Percentiles rank a stretch among this genome's conserved stretches.
Evolutionary conservation across 2,113 vertebrate species (phyloP).

Genomic region (Corydoras sp.): DNA sequence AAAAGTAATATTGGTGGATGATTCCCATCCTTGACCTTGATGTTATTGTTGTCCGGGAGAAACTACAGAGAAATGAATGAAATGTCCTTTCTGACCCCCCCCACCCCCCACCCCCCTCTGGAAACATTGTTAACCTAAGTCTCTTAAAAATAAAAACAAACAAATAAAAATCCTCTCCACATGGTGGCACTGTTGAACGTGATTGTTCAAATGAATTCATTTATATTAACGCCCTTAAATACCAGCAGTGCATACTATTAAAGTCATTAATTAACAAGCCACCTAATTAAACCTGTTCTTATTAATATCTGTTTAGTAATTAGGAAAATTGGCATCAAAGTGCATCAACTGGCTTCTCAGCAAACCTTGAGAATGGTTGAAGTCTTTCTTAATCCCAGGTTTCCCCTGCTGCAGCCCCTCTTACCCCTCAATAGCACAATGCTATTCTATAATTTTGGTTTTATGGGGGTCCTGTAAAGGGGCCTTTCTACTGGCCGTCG

Average conservation of each 20-base stretch:
- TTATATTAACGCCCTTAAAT: background rate
- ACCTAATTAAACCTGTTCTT: too few species aligned
- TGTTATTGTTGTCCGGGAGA: too few species aligned
- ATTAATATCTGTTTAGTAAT: too few species aligned
- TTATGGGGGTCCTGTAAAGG: constrained; percentile 61
- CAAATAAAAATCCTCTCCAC: constrained; percentile 6
- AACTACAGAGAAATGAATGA: too few species aligned
- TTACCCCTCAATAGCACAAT: constrained; percentile 52
- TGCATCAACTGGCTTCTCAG: background rate
- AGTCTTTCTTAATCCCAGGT: constrained; percentile 7
- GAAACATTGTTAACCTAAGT: too few species aligned
- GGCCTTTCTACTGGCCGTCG: constrained; percentile 47
- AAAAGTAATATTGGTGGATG: too few species aligned
- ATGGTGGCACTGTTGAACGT: constrained; percentile 20
- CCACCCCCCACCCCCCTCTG: too few species aligned
- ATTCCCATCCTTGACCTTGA: too few species aligned
- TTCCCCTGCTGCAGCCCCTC: constrained; percentile 29
- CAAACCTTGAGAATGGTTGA: background rate
- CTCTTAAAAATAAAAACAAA: too few species aligned
- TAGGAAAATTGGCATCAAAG: background rate
- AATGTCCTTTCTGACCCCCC: too few species aligned
- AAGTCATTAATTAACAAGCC: too few species aligned
- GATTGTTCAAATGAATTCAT: background rate
- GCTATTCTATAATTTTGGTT: constrained; percentile 59
- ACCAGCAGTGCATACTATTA: too few species aligned